A percentile compares a stretch with the other conserved stretches of the same genome.
Evolutionary conservation across 35 echinoderm and acorn worm genomes (phyloP).

Genomic region (Patiria miniata): DNA sequence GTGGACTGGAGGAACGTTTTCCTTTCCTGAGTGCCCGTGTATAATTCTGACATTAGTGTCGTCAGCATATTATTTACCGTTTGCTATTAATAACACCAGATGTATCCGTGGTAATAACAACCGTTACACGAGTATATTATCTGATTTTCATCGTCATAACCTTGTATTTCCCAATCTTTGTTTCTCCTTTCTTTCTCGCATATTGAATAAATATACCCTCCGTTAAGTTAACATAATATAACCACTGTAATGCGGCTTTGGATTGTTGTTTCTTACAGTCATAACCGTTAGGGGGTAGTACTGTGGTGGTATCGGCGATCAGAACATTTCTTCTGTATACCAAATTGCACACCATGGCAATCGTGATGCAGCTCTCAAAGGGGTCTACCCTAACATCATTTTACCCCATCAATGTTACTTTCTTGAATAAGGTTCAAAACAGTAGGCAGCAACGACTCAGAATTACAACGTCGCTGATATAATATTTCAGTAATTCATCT

Average conservation of each 20-base stretch:
- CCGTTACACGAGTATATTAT: slow-evolving; percentile 48
- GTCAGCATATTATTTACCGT: not conserved
- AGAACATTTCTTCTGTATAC: slow-evolving; percentile 63
- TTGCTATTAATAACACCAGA: slow-evolving; percentile 44
- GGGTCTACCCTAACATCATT: slow-evolving; percentile 24
- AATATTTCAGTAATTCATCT: slow-evolving; percentile 63
- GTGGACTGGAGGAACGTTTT: not conserved
- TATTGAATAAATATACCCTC: slow-evolving; percentile 52
- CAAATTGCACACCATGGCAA: slow-evolving; percentile 66
- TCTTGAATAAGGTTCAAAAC: slow-evolving; percentile 63
- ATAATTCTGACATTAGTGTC: slow-evolving; percentile 37
- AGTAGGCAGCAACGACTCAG: slow-evolving; percentile 50
- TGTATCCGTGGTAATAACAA: slow-evolving; percentile 61
- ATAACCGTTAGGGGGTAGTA: slow-evolving; percentile 56
- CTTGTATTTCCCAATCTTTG: slow-evolving; percentile 37
- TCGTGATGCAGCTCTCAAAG: slow-evolving; percentile 68
- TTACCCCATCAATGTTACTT: not conserved
- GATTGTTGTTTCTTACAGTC: slow-evolving; percentile 19
- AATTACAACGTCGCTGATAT: slow-evolving; percentile 66
- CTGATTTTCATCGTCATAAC: not conserved
- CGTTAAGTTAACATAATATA: slow-evolving; percentile 28
- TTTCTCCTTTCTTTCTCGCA: slow-evolving; percentile 59
- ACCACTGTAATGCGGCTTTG: slow-evolving; percentile 46
- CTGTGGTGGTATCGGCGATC: slow-evolving; percentile 37
- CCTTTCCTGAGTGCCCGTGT: not conserved